Evolutionary conservation across 2,797 vertebrate species (phyloP), one percentile per base, ranked within the genome.

Genomic region (Philypnodon macrostomus): DNA sequence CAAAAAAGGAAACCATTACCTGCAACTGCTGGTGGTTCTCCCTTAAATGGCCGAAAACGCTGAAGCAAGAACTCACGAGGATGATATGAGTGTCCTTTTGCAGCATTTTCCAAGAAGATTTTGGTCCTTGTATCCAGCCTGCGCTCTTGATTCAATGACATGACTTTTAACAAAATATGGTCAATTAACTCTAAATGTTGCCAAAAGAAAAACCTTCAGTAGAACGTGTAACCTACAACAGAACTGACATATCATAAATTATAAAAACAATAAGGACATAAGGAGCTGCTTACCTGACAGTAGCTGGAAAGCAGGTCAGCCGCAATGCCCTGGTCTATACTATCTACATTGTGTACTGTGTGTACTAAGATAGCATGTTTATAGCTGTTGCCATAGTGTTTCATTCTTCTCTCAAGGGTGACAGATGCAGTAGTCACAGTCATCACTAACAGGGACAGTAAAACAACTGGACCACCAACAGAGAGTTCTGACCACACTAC

Each of bases 371-470:
- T 65, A 48, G 47, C 60, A 13, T 88, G 87, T 89, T 87, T 85
- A 80, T 63, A 53, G 34, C 53, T 42, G 90, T 91, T 80, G 85
- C 81, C 86, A 91, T 89, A 83, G 84, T 48, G 51, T 65, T 67
- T 49, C 54, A 80, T 84, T 85, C 75, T 85, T 77, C 67, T 71
- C 30, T 62, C 7, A 37, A 71, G 59, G 71, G 38, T 72, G 72
- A 47, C 60, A 72, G 55, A 60, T 65, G 68, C 53, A 75, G 71
- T 63, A 63, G 68, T 63, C 53, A 70, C 44, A 76, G 69, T 63
- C 60, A 65, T 62, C 55, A 72, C 41, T 58, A 58, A 60, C 53
- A 69, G 53, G 73, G 74, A 89, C 79, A 89, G 87, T 84, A 62
- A 75, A 77, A 56, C 49, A 54, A 61, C 62, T 42, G 54, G 53